phyloP scores from a whole-genome alignment of 2,888 invertebrate genomes.

The Hylaea fasciaria region DNA sequence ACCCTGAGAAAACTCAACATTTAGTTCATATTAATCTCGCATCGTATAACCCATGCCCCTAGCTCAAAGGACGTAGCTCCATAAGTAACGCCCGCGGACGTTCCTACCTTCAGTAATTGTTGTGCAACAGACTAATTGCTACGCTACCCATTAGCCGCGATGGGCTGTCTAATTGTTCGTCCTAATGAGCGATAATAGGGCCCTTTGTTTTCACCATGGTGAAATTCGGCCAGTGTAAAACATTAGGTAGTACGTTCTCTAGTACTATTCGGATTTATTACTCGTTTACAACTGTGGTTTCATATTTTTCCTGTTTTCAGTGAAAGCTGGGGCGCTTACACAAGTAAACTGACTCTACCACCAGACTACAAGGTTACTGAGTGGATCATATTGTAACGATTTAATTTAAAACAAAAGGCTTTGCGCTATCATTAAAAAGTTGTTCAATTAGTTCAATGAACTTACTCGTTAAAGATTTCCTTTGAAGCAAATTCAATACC shows the following conservation, averaged over 20 bases:
- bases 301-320: too few species aligned
- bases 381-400: too few species aligned
- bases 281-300: too few species aligned
- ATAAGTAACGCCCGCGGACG: neutral
- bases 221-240: conserved; percentile 4
- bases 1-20: too few species aligned
- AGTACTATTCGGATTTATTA: too few species aligned
- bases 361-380: too few species aligned
- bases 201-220: conserved; percentile 43
- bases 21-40: too few species aligned
- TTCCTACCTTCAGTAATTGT: conserved; percentile 15
- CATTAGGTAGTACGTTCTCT: neutral
- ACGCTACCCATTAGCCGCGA: conserved; percentile 40
- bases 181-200: conserved; percentile 47
- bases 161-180: conserved; percentile 44
- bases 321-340: too few species aligned
- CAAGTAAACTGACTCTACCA: too few species aligned
- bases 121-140: conserved; percentile 43
- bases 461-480: neutral
- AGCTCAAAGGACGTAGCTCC: neutral
- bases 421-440: neutral
- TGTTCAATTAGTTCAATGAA: neutral
- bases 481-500: conserved; percentile 1
- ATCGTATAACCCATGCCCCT: too few species aligned
- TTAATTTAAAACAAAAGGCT: too few species aligned